Percentiles rank a stretch among this genome's conserved stretches.
Evolutionary conservation across 1,140 invertebrate species (phyloP).

Genomic region (Macrobrachium rosenbergii): DNA sequence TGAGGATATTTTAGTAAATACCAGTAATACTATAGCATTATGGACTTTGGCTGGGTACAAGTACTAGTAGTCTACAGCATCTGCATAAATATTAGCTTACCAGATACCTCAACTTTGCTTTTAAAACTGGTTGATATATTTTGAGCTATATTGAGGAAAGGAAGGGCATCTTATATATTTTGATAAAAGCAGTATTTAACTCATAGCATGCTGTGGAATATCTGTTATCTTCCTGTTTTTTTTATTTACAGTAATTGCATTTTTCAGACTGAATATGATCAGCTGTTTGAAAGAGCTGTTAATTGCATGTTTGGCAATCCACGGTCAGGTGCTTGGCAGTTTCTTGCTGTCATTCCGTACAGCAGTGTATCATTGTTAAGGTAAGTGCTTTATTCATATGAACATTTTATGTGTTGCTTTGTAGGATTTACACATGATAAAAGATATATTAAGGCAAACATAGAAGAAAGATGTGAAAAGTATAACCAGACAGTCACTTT

Average conservation of each 20-base stretch:
- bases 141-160: no score
- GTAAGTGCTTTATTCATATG: neutral
- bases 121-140: no score
- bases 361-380: conserved; percentile 74
- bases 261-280: conserved; percentile 82
- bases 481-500: no score
- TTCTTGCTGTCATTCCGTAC: conserved; percentile 84
- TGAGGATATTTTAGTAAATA: no score
- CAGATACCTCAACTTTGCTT: no score
- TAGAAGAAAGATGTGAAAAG: neutral
- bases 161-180: no score
- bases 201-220: neutral
- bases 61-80: no score
- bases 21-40: no score
- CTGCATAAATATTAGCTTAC: no score
- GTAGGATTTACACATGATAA: neutral
- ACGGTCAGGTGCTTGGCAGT: conserved; percentile 86
- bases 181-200: no score
- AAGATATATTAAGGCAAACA: neutral
- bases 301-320: conserved; percentile 80
- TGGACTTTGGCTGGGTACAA: no score
- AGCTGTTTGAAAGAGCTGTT: conserved; percentile 80
- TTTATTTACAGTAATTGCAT: neutral
- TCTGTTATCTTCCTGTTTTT: neutral
- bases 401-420: neutral